Evolutionary conservation across 2,113 vertebrate species (phyloP), one percentile per base, ranked within the genome.

Genomic region (Rhipidura dahli): DNA sequence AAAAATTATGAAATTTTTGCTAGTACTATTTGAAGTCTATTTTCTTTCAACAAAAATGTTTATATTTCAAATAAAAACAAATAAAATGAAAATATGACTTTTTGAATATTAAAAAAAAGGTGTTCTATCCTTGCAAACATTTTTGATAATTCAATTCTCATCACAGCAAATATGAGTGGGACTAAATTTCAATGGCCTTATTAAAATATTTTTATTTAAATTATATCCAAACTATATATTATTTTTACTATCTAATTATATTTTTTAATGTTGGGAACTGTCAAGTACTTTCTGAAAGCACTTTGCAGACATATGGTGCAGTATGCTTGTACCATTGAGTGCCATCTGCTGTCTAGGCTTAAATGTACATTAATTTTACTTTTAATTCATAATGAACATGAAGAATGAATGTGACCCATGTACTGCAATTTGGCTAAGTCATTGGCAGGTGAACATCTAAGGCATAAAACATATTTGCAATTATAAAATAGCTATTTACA

Each of bases 261-360:
- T 93, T 92, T 84, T 80, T 87, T 81, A 91, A 94, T 66, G 51
- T 68, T 95, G 61, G 73, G 54, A 88, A 92, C 60, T 93, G 93
- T 76, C 82, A 97, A 96, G 44, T 92, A 94, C 77, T 97, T 95
- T 97, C 87, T 93, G 81, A 97, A 96, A 97, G 68, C 83, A 65
- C 94, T 94, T 90, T 96, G 68, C 42, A 89, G 59, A 95, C 97
- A 98, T 98, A 98, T 94, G 97, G 97, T 83, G 71, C 91, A 92
- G 92, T 95, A 95, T 94, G 97, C 90, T 97, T 92, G 72, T 91
- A 98, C 94, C 93, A 96, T 92, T 95, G 79, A 88, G 63, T 88
- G 91, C 97, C 98, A 98, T 98, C 98, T 98, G 98, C 77, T 96
- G 93, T 97, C 97, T 98, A 94, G 92, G 97, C 89, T 97, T 93